A percentile compares a stretch with the other conserved stretches of the same genome.
These are phyloP conservation scores for Pluvialis apricaria DNA, from an alignment of 2,113 vertebrate genomes.

Conservation along the genomic window DNA sequence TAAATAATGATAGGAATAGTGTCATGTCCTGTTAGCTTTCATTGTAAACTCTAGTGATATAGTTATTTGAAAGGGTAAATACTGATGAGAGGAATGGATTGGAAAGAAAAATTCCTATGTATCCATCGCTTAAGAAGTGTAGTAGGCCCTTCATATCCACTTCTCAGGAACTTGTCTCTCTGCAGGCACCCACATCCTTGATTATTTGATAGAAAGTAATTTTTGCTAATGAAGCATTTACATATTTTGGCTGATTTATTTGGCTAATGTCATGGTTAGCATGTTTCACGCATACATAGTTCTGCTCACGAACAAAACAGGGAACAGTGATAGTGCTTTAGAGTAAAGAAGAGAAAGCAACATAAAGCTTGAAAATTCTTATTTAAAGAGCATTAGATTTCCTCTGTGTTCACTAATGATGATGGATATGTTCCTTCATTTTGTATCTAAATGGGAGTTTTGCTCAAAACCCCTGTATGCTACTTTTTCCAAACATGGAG, in stretches of 20 bases:
- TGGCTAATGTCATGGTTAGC: neutral
- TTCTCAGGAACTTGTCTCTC: neutral
- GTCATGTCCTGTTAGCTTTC: neutral
- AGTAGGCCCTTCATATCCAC: neutral
- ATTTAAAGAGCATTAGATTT: neutral
- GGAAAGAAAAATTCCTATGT: neutral
- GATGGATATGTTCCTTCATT: neutral
- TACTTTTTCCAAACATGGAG: neutral
- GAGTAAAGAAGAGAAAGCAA: neutral
- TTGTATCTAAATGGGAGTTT: neutral
- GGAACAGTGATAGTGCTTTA: neutral
- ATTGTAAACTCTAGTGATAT: neutral
- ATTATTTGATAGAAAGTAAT: neutral
- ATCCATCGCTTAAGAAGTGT: neutral
- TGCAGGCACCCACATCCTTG: neutral
- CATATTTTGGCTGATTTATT: conserved; percentile 18
- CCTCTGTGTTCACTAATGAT: neutral
- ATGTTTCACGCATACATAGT: neutral
- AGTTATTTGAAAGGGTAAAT: neutral
- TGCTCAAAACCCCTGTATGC: neutral
- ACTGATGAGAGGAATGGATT: neutral
- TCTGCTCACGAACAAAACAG: neutral
- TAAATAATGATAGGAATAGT: neutral
- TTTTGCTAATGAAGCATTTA: conserved; percentile 45
- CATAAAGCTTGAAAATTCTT: neutral